Conservation (phyloP, 2,113 vertebrate species). For the Carassius gibelio region DNA sequence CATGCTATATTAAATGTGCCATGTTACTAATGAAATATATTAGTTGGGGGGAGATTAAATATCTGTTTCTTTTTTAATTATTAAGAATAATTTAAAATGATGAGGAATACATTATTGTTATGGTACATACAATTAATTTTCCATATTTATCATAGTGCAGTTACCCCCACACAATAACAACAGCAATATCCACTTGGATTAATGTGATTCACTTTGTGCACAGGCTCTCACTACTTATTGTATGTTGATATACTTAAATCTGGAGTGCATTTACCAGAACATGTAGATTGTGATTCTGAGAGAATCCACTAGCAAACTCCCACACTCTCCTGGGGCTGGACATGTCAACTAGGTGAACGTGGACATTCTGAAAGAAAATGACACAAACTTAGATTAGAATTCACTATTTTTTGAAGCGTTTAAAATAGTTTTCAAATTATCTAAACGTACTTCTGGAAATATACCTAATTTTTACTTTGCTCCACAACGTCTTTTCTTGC, state of each 20-base stretch:
- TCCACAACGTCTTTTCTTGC: constrained; percentile 79
- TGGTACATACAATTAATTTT: neutral
- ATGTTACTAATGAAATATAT: neutral
- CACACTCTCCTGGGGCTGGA: constrained; percentile 79
- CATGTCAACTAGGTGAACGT: constrained; percentile 82
- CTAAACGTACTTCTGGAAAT: neutral
- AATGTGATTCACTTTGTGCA: neutral
- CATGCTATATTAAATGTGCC: neutral
- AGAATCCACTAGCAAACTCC: constrained; percentile 82
- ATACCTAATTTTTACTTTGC: constrained; percentile 77
- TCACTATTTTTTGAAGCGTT: neutral
- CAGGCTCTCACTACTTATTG: neutral
- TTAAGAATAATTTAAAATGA: neutral
- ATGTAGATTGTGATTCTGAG: constrained; percentile 72
- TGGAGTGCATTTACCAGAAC: constrained; percentile 75
- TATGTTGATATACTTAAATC: neutral
- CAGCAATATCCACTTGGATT: neutral
- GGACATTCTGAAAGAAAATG: constrained; percentile 72
- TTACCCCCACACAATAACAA: neutral
- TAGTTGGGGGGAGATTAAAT: neutral
- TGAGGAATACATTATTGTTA: neutral
- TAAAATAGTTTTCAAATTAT: neutral
- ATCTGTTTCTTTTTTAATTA: neutral
- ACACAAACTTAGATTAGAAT: neutral
- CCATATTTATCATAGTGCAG: neutral